Evolutionary conservation across 2,797 vertebrate genomes (phyloP), one percentile per base, ranked within the genome.

Genomic region (Sebastiscus albofasciatus): DNA sequence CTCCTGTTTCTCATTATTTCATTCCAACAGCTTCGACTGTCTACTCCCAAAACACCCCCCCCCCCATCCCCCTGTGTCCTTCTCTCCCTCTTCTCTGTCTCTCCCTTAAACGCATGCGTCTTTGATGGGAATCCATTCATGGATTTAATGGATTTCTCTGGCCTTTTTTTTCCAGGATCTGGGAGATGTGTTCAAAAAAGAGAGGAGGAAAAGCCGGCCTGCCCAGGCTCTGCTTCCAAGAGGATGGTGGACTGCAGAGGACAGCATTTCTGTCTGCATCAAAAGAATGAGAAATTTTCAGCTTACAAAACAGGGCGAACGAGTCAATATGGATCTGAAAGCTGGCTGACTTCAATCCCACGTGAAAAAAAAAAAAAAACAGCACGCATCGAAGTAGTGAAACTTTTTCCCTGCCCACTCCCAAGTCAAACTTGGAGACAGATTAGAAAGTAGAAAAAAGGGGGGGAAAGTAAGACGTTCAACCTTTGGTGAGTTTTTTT

Each of bases 91-190:
- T 89, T 49, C 46, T 49, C 87, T 89, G 77, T 86, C 84, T 87
- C 84, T 87, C 75, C 88, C 89, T 87, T 93, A 94, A 94, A 96
- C 64, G 81, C 84, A 80, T 20, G 67, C 33, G 82, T 91, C 92
- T 96, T 96, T 96, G 94, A 96, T 94, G 93, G 90, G 92, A 95
- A 95, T 93, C 93, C 94, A 95, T 96, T 95, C 93, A 95, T 93
- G 94, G 94, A 95, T 96, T 96, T 96, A 96, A 95, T 96, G 95
- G 95, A 95, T 96, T 95, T 96, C 90, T 94, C 89, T 62, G 68
- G 89, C 92, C 89, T 89, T 94, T 94, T 93, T 46, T 93, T 91
- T 90, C 88, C 86, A 72, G 90, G 90, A 95, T 95, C 94, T 94
- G 86, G 91, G 82, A 94, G 92, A 92, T 90, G 89, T 88, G 85